These are phyloP conservation scores for Cartodere bifasciata DNA, from an alignment of 2,888 invertebrate species.

Conservation along the genomic window DNA sequence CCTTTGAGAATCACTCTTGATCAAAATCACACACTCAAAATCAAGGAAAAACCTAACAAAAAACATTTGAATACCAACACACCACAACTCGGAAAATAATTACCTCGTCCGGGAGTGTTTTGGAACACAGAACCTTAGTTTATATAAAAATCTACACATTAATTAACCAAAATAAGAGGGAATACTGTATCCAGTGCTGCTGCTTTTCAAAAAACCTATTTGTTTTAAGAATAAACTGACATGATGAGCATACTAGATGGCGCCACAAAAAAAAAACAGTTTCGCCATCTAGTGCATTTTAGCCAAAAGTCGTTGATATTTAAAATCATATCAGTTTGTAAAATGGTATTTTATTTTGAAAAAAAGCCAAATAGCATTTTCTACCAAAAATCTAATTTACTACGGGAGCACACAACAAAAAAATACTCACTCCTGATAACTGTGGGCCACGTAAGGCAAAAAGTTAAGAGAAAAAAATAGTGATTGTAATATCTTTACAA, in stretches of 20 bases:
- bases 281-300: too few relatives aligned
- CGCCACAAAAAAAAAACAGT: too few relatives aligned
- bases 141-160: conserved; percentile 17
- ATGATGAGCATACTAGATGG: too few relatives aligned
- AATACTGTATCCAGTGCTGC: conserved; percentile 12
- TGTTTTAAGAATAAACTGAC: too few relatives aligned
- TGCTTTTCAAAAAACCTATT: conserved; percentile 8
- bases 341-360: too few relatives aligned
- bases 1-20: too few relatives aligned
- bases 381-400: conserved; percentile 29
- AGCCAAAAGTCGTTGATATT: too few relatives aligned
- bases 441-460: conserved; percentile 58
- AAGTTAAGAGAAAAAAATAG: conserved; percentile 48
- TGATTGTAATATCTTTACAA: conserved; percentile 33
- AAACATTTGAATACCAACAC: conserved; percentile 64
- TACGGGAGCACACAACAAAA: conserved; percentile 40
- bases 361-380: conserved; percentile 22
- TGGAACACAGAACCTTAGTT: conserved; percentile 21
- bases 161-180: conserved; percentile 13
- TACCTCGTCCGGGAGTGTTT: conserved; percentile 31
- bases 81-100: conserved; percentile 33
- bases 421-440: conserved; percentile 58
- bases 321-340: too few relatives aligned
- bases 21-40: conserved; percentile 6
- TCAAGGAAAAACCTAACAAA: conserved; percentile 10